Conservation (phyloP, 2,797 vertebrate genomes). For the Scolopax rusticola region DNA sequence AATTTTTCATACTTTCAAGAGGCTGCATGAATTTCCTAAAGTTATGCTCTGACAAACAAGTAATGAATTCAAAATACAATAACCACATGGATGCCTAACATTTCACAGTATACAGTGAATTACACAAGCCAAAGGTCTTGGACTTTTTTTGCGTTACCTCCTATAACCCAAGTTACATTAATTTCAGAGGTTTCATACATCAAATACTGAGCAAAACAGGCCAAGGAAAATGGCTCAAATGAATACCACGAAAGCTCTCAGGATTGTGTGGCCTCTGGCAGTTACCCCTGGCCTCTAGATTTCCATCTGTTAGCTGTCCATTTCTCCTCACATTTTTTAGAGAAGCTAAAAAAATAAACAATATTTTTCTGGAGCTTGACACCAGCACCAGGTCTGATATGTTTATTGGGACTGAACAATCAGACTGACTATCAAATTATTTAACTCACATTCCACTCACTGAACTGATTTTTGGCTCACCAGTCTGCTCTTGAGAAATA, state of each 20-base stretch:
- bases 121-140: not conserved
- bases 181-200: not conserved
- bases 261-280: slow-evolving; percentile 3
- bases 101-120: not conserved
- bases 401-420: not conserved
- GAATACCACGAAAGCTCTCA: not conserved
- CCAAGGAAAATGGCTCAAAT: slow-evolving; percentile 22
- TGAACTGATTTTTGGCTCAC: not conserved
- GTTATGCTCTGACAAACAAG: not conserved
- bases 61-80: not conserved
- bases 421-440: not conserved
- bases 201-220: slow-evolving; percentile 2
- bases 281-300: not conserved
- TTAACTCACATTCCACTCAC: not conserved
- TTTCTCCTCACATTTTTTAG: not conserved
- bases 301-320: not conserved
- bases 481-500: slow-evolving; percentile 37
- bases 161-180: not conserved
- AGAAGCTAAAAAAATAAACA: not conserved
- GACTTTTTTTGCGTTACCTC: not conserved
- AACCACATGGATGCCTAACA: not conserved
- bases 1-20: not conserved
- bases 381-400: not conserved
- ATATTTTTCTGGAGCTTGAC: not conserved
- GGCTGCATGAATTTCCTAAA: not conserved